Base-by-base conservation (phyloP, 2,113 vertebrate genomes). In the Atlantisia rogersi region DNA sequence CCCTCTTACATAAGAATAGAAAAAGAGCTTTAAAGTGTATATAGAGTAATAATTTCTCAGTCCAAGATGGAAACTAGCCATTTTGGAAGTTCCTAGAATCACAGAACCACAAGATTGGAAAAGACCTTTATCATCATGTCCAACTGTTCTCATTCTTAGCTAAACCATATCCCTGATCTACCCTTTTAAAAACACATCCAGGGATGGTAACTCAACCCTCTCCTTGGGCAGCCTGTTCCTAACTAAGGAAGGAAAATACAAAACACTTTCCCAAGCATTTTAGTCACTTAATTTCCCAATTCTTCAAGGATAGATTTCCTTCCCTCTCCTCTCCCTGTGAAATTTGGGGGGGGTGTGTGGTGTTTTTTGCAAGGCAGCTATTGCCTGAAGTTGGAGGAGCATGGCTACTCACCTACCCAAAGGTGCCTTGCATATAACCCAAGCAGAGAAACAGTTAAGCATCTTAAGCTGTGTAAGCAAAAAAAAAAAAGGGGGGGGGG, bases 401-500 rank as follows among this genome's bases (percentile, higher is more conserved):
- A 3, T 16, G 15, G 44, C 32, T 44, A 18, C n/a, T 15, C 24
- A 8, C 31, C 12, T 15, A 26, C 2, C 21, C 15, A 22, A 40
- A 68, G n/a, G 71, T 80, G 35, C 73, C 46, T 75, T 0, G 0
- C 12, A 78, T 6, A 2, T 56, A 71, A 58, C 29, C 35, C 69
- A 73, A 90, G 80, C 76, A 76, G 77, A 88, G 82, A 96, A 97
- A 97, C 35, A 79, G 96, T 97, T 97, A 97, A 95, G 55, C 56
- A 60, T 94, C 90, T 95, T 92, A 88, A 94, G 90, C 93, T 94
- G 89, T 75, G 88, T 92, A 84, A 71, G 81, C 69, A 65, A 91
- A 96, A 96, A 88, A 91, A 90, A 96, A 96, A 82, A 89, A 40
- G 42, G 70, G 56, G 25, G 44, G 44, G 8, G 44, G n/a, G n/a